phyloP scores from a whole-genome alignment of 2,113 vertebrate species.

The Aleadryas rufinucha region DNA sequence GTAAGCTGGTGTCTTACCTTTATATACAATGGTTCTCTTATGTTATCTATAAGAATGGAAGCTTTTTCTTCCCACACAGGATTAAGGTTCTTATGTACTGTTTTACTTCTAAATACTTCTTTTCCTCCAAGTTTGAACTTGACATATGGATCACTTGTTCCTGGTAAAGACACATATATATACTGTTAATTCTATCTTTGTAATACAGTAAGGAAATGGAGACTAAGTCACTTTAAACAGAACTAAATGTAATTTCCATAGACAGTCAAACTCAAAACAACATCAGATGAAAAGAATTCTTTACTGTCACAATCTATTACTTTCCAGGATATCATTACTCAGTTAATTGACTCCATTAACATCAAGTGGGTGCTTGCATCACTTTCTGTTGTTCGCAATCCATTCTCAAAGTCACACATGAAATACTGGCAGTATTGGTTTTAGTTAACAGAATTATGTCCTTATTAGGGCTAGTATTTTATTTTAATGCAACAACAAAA shows the following conservation, averaged over 20 bases:
- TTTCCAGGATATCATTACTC: not conserved
- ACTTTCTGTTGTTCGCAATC: not conserved
- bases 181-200: not conserved
- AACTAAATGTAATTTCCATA: not conserved
- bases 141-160: slow-evolving; percentile 96
- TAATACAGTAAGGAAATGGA: not conserved
- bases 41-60: slow-evolving; percentile 82
- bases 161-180: slow-evolving; percentile 66
- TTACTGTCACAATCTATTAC: not conserved
- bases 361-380: not conserved
- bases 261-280: not conserved
- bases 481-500: not conserved
- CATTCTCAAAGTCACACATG: not conserved
- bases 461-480: not conserved
- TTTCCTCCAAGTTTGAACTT: slow-evolving; percentile 98
- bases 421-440: not conserved
- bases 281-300: not conserved
- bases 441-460: not conserved
- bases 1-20: slow-evolving; percentile 77
- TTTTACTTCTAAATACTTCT: slow-evolving; percentile 96
- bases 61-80: slow-evolving; percentile 94
- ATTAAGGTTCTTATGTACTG: slow-evolving; percentile 94
- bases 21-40: slow-evolving; percentile 87
- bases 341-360: not conserved
- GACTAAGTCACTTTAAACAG: not conserved